Evolutionary conservation across 1,140 invertebrate genomes (phyloP).

Genomic region (Megalopta genalis): DNA sequence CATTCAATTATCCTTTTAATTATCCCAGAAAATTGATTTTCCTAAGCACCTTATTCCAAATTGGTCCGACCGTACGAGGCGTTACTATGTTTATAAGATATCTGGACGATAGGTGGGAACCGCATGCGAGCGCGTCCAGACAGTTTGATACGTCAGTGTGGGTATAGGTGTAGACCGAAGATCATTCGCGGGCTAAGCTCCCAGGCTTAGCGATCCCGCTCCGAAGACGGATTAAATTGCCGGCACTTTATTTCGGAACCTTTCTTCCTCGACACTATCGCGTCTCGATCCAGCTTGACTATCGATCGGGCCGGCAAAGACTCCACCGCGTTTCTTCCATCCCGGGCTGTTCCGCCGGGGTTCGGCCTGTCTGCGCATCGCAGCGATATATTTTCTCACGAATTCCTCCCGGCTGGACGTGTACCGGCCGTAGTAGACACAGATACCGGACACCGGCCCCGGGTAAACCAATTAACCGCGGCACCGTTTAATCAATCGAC

Average conservation of each 20-base stretch:
- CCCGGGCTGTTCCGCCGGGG: background rate
- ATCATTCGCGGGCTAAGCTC: constrained; percentile 60
- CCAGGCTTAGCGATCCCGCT: constrained; percentile 46
- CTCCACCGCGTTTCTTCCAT: constrained; percentile 36
- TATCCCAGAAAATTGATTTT: too few relatives aligned
- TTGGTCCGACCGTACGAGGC: too few relatives aligned
- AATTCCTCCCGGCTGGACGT: background rate
- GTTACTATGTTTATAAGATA: too few relatives aligned
- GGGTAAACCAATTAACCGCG: constrained; percentile 54
- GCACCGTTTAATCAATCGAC: constrained; percentile 52
- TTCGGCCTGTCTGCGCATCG: constrained; percentile 9
- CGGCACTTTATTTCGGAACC: constrained; percentile 62
- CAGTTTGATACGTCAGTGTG: too few relatives aligned
- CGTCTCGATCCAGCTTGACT: constrained; percentile 56
- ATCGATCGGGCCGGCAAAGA: constrained; percentile 51
- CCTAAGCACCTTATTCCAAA: too few relatives aligned
- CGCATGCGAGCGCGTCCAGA: too few relatives aligned
- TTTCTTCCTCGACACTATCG: constrained; percentile 55
- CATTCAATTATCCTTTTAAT: too few relatives aligned
- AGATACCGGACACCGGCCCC: background rate
- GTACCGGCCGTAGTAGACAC: background rate
- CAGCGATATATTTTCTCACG: constrained; percentile 14
- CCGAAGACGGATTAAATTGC: constrained; percentile 55
- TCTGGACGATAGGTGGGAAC: too few relatives aligned
- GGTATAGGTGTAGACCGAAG: constrained; percentile 26